Evolutionary conservation across 2,113 vertebrate genomes (phyloP).

Genomic region (Sardina pilchardus): DNA sequence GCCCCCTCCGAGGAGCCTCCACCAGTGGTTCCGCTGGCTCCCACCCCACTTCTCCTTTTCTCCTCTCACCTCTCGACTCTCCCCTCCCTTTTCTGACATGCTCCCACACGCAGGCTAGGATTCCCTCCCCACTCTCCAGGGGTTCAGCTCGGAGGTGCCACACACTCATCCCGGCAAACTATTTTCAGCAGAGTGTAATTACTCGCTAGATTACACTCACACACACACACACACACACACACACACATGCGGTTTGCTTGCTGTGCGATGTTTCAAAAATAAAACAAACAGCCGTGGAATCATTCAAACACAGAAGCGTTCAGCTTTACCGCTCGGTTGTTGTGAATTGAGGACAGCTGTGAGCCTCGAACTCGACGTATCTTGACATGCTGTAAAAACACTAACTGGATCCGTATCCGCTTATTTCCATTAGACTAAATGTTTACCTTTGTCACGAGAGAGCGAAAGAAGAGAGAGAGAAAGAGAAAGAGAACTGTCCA

Average conservation of each 20-base stretch:
- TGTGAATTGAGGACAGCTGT: neutral
- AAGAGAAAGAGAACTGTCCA: neutral
- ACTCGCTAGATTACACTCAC: neutral
- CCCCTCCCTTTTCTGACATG: neutral
- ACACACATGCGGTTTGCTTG: neutral
- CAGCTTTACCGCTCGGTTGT: neutral
- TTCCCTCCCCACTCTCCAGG: neutral
- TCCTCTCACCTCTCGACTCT: neutral
- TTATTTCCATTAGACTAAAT: neutral
- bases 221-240: neutral
- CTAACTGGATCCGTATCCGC: neutral
- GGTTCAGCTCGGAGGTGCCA: neutral
- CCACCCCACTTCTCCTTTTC: neutral
- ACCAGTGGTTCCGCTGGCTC: neutral
- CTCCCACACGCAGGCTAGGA: neutral
- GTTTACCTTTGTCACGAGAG: neutral
- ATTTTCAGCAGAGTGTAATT: neutral
- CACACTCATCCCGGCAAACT: neutral
- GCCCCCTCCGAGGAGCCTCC: neutral
- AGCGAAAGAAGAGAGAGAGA: slow-evolving; percentile 1
- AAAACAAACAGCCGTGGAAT: neutral
- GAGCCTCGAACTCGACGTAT: neutral
- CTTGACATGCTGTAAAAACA: neutral
- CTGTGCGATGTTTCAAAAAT: neutral
- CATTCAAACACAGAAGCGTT: neutral